A percentile compares a stretch with the other conserved stretches of the same genome.
These are phyloP conservation scores for Cebidichthys violaceus DNA, from an alignment of 2,113 vertebrate species.

Conservation along the genomic window DNA sequence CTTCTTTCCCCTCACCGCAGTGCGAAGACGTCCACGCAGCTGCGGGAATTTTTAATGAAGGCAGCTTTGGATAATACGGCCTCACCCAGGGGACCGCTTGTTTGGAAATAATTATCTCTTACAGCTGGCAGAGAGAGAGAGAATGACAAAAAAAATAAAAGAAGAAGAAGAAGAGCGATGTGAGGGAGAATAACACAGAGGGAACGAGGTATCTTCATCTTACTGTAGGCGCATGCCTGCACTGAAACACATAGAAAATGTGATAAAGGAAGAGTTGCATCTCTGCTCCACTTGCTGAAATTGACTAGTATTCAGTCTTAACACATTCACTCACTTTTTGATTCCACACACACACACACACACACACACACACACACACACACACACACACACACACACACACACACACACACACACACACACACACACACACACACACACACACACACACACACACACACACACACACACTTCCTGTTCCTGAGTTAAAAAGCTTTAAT, in stretches of 20 bases:
- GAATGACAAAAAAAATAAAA: conserved; percentile 11
- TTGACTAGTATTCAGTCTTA: conserved; percentile 41
- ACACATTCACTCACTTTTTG: conserved; percentile 12
- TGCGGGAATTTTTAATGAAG: conserved; percentile 74
- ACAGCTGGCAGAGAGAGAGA: conserved; percentile 69
- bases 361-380: conserved; percentile 13
- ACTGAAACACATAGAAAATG: conserved; percentile 6
- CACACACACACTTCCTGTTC: neutral
- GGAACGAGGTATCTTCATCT: conserved; percentile 12
- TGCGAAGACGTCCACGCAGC: conserved; percentile 54
- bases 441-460: conserved; percentile 10
- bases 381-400: conserved; percentile 1
- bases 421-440: neutral
- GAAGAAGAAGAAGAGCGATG: conserved; percentile 11
- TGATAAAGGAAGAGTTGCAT: neutral
- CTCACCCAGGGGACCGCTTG: conserved; percentile 76
- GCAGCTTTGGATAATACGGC: conserved; percentile 70
- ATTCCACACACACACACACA: neutral
- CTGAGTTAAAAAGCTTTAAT: conserved; percentile 27
- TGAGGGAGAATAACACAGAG: conserved; percentile 1
- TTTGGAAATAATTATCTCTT: conserved; percentile 81
- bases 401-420: neutral
- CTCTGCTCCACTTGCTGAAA: conserved; percentile 32
- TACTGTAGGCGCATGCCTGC: neutral
- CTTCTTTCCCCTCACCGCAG: conserved; percentile 29